Base-by-base conservation (phyloP, 2,113 vertebrate species). In the Xenopus laevis region DNA sequence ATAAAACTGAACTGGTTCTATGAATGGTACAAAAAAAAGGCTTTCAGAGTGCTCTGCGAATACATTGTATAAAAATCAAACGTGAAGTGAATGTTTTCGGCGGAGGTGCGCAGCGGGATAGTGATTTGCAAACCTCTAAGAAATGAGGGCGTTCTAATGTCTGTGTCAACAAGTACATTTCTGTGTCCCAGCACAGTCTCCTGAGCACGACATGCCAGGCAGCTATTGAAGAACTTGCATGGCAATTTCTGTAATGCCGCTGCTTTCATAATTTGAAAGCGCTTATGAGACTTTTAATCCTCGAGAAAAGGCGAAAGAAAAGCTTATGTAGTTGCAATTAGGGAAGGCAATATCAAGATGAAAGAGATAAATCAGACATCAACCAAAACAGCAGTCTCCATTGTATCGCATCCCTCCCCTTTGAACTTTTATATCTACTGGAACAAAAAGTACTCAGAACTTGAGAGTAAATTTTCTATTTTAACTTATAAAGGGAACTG, bases 331-430 rank as follows among this genome's bases (percentile, higher is more conserved):
- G 66, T 53, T 64, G 47, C 66, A 77, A 77, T 70, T 61, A 77
- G 60, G 60, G 62, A 77, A 70, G 74, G 74, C 74, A 70, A 64
- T 57, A 57, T 59, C 12, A 58, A 57, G 74, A 77, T 77, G 67
- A 77, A 77, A 77, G 60, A 46, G 74, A 77, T 69, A 64, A 77
- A 64, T 77, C 74, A 70, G 74, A 77, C 74, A 77, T 77, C 74
- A 77, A 77, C 67, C 74, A 77, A 69, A 77, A 77, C 74, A 77
- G 74, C 74, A 69, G 67, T 77, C 74, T 77, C 74, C 50, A 77
- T 77, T 77, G 74, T 77, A 64, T 70, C 53, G 64, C 47, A 58
- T 70, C 64, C 46, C 67, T 52, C 44, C 74, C 74, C 67, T 77
- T 77, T 77, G 74, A 77, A 77, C 74, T 77, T 77, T 21, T 50